phyloP scores from a whole-genome alignment of 2,888 invertebrate species.

The Archaeoteleia sp. region DNA sequence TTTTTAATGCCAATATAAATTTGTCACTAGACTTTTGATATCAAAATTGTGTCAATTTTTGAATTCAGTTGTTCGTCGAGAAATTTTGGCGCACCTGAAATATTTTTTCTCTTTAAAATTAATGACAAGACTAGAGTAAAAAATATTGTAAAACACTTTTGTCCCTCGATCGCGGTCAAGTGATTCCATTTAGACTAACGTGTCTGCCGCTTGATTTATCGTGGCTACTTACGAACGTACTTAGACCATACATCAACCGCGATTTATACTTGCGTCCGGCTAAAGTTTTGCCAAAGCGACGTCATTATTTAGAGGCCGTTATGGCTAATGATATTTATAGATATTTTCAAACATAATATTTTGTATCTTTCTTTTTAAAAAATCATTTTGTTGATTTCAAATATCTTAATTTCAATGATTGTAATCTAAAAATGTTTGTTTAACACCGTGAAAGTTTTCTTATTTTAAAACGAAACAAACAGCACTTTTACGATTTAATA shows the following conservation, averaged over 20 bases:
- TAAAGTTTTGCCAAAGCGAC: constrained; percentile 48
- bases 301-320: constrained; percentile 48
- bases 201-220: constrained; percentile 54
- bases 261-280: constrained; percentile 45
- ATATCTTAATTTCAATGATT: too few relatives aligned
- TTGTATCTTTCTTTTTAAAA: too few relatives aligned
- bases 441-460: constrained; percentile 8
- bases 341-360: too few relatives aligned
- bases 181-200: constrained; percentile 40
- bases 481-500: constrained; percentile 14
- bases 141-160: background rate
- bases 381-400: too few relatives aligned
- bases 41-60: too few relatives aligned
- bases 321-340: constrained; percentile 32
- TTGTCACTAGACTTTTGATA: too few relatives aligned
- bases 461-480: constrained; percentile 32
- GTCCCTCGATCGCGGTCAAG: constrained; percentile 28
- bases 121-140: background rate
- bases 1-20: too few relatives aligned
- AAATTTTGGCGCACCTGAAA: too few relatives aligned
- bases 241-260: constrained; percentile 41
- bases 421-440: constrained; percentile 18
- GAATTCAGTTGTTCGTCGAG: too few relatives aligned
- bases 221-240: constrained; percentile 53
- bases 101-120: too few relatives aligned